These are phyloP conservation scores for Portevinia maculata DNA, from an alignment of 2,888 invertebrate species.

Conservation along the genomic window DNA sequence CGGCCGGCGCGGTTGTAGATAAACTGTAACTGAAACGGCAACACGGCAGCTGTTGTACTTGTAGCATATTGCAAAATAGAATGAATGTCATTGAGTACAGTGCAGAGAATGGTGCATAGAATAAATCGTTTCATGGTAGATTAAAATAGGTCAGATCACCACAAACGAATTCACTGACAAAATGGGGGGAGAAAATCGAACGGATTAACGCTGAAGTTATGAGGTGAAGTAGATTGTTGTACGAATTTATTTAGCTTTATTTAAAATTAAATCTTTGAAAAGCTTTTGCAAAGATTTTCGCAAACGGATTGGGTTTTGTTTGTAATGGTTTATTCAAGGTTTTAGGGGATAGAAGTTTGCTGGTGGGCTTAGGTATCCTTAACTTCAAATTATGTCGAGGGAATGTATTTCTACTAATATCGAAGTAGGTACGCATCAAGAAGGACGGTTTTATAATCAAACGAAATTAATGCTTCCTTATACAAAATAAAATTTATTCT, in stretches of 20 bases:
- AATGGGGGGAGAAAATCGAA: conserved; percentile 29
- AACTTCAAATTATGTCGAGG: no score
- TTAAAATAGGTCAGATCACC: conserved; percentile 35
- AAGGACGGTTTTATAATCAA: no score
- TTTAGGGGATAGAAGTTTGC: no score
- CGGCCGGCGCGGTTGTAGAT: conserved; percentile 35
- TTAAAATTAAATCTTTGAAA: conserved; percentile 22
- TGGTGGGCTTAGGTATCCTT: no score
- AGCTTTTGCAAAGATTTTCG: conserved; percentile 8
- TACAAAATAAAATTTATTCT: no score
- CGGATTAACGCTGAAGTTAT: conserved; percentile 26
- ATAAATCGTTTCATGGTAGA: conserved; percentile 20
- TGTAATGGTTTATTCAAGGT: neutral
- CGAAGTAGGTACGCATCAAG: no score
- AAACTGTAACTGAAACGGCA: conserved; percentile 20
- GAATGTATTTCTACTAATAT: no score
- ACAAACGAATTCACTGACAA: neutral
- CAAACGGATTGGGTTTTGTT: neutral
- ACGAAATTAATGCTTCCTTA: no score
- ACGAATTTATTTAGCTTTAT: neutral
- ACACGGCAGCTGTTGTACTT: conserved; percentile 11
- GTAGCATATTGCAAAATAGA: conserved; percentile 11
- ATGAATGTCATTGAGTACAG: neutral
- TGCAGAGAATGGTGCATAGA: conserved; percentile 28
- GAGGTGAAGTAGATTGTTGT: neutral